These are phyloP conservation scores for Andricus curvator DNA, from an alignment of 2,888 invertebrate genomes.

Conservation along the genomic window DNA sequence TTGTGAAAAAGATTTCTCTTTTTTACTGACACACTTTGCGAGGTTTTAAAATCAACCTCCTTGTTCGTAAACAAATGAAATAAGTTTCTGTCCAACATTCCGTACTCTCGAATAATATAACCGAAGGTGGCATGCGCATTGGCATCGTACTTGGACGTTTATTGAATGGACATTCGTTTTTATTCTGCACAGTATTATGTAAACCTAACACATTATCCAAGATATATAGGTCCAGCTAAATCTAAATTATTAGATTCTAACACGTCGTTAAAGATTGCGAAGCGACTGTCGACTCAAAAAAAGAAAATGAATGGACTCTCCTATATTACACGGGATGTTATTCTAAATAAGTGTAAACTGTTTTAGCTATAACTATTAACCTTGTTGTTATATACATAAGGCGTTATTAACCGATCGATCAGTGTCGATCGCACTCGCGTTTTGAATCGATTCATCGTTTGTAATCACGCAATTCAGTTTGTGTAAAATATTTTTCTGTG, in stretches of 20 bases:
- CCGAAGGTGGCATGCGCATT: neutral
- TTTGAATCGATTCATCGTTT: slow-evolving; percentile 48
- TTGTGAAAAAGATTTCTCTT: neutral
- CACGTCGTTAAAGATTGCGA: neutral
- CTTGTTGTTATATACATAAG: slow-evolving; percentile 79
- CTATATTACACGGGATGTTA: slow-evolving; percentile 64
- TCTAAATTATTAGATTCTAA: neutral
- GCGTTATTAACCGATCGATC: slow-evolving; percentile 66
- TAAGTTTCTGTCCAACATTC: slow-evolving; percentile 55
- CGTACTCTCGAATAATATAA: slow-evolving; percentile 48
- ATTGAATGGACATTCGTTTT: slow-evolving; percentile 15
- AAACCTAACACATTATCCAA: neutral
- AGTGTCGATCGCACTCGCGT: slow-evolving; percentile 31
- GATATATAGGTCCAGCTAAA: neutral
- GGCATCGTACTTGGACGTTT: neutral
- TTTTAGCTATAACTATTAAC: slow-evolving; percentile 76
- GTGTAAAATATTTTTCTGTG: slow-evolving; percentile 44
- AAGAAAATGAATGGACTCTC: slow-evolving; percentile 45
- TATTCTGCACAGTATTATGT: neutral
- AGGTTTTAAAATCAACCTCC: neutral
- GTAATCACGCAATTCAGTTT: slow-evolving; percentile 3
- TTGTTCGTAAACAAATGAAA: neutral
- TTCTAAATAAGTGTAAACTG: slow-evolving; percentile 76
- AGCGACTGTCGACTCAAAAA: slow-evolving; percentile 29
- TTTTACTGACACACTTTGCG: neutral